Evolutionary conservation across 2,113 vertebrate species (phyloP).

Genomic region (Cyphomyrus discorhynchus): DNA sequence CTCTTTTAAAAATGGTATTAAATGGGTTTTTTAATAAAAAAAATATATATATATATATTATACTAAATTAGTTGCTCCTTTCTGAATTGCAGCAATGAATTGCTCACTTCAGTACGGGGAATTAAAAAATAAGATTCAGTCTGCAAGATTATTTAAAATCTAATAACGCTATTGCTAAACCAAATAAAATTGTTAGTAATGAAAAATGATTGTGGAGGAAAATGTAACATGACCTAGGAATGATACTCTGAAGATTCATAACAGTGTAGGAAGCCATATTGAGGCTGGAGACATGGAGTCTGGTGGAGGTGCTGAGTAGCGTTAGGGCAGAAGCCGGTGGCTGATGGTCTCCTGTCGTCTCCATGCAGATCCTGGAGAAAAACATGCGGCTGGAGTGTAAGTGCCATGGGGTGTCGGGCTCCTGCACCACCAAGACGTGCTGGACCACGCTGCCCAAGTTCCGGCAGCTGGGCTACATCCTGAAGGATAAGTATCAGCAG

Average conservation of each 20-base stretch:
- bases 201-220: not conserved
- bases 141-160: not conserved
- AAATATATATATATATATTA: not conserved
- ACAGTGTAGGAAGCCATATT: not conserved
- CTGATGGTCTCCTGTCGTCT: constrained; percentile 6
- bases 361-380: constrained; percentile 77
- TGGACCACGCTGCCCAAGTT: constrained; percentile 93
- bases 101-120: not conserved
- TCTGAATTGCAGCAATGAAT: not conserved
- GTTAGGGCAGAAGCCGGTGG: not conserved
- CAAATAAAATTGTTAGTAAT: not conserved
- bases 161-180: not conserved
- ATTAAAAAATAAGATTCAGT: not conserved
- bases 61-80: not conserved
- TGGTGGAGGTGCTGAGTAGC: not conserved
- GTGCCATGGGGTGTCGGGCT: constrained; percentile 87
- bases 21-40: not conserved
- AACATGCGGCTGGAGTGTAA: constrained; percentile 92
- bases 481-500: constrained; percentile 89
- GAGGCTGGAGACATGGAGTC: not conserved
- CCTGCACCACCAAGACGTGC: constrained; percentile 91
- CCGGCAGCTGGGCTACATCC: constrained; percentile 84
- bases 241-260: not conserved
- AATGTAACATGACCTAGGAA: not conserved
- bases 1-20: not conserved